Evolutionary conservation across 2,797 vertebrate species (phyloP).

Genomic region (Neostethus bicornis): DNA sequence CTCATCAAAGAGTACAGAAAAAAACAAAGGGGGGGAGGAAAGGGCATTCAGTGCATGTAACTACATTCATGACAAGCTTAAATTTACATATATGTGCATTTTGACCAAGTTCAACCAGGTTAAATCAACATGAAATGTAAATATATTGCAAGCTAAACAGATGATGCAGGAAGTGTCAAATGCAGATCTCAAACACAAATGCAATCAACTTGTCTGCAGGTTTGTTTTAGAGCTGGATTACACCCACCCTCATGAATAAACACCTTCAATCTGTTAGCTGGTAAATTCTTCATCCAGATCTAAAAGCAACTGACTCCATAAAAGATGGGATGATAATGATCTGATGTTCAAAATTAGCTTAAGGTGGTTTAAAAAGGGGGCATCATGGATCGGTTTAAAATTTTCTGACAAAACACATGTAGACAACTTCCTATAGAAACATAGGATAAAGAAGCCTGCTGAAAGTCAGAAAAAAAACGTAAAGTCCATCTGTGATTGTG

Average conservation of each 20-base stretch:
- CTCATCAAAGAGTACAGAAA: slow-evolving; percentile 50
- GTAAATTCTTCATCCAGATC: slow-evolving; percentile 44
- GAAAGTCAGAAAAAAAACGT: slow-evolving; percentile 33
- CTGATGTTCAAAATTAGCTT: slow-evolving; percentile 33
- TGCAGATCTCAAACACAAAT: slow-evolving; percentile 46
- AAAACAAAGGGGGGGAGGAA: slow-evolving; percentile 23
- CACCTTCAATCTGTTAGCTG: slow-evolving; percentile 36
- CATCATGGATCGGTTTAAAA: slow-evolving; percentile 30
- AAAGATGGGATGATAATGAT: background rate
- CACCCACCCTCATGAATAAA: slow-evolving; percentile 37
- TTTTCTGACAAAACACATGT: slow-evolving; percentile 28
- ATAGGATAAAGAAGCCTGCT: slow-evolving; percentile 38
- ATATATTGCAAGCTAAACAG: slow-evolving; percentile 41
- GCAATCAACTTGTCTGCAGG: slow-evolving; percentile 37
- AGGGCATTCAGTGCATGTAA: slow-evolving; percentile 84
- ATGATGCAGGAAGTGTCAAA: slow-evolving; percentile 55
- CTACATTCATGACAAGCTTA: slow-evolving; percentile 84
- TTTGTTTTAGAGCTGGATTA: slow-evolving; percentile 42
- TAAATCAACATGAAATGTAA: slow-evolving; percentile 63
- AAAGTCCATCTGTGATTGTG: slow-evolving; percentile 37
- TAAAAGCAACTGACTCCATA: slow-evolving; percentile 18
- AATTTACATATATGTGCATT: slow-evolving; percentile 77
- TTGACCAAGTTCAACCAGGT: slow-evolving; percentile 62
- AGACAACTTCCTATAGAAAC: slow-evolving; percentile 46
- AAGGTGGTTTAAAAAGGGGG: slow-evolving; percentile 30